Percentiles rank a stretch among this genome's conserved stretches.
These are phyloP conservation scores for Leptocoma aspasia DNA, from an alignment of 2,113 vertebrate genomes.

Conservation along the genomic window DNA sequence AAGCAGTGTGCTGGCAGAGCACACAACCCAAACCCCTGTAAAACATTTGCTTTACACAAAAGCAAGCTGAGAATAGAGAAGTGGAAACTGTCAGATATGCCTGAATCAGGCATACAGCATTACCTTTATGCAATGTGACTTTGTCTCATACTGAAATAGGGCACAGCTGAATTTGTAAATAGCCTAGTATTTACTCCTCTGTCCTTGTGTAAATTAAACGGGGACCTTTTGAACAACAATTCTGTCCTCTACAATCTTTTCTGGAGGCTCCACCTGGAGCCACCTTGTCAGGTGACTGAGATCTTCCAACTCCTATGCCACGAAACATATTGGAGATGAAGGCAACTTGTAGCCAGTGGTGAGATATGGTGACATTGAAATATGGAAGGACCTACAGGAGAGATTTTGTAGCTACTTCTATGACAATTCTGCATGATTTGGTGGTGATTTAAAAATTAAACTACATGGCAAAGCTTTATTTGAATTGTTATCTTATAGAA, in stretches of 20 bases:
- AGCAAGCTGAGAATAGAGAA: constrained; percentile 5
- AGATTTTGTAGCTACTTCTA: background rate
- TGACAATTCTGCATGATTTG: background rate
- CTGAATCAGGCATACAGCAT: constrained; percentile 31
- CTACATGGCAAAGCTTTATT: background rate
- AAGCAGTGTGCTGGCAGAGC: background rate
- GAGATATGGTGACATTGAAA: background rate
- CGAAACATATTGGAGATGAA: background rate
- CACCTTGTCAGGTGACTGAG: background rate
- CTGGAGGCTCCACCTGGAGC: background rate
- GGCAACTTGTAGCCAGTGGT: background rate
- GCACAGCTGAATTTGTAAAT: constrained; percentile 56
- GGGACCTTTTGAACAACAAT: background rate
- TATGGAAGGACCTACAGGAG: background rate
- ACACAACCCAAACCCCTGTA: background rate
- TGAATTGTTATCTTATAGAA: background rate
- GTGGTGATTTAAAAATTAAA: constrained; percentile 15
- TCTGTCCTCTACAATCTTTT: background rate
- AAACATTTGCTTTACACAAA: background rate
- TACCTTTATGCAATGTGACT: constrained; percentile 60
- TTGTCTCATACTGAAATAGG: constrained; percentile 43
- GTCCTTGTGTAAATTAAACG: constrained; percentile 50
- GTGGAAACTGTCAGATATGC: constrained; percentile 24
- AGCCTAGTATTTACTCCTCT: background rate
- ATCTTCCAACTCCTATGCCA: background rate